phyloP scores from a whole-genome alignment of 2,888 invertebrate species.

The Torymus auratus region DNA sequence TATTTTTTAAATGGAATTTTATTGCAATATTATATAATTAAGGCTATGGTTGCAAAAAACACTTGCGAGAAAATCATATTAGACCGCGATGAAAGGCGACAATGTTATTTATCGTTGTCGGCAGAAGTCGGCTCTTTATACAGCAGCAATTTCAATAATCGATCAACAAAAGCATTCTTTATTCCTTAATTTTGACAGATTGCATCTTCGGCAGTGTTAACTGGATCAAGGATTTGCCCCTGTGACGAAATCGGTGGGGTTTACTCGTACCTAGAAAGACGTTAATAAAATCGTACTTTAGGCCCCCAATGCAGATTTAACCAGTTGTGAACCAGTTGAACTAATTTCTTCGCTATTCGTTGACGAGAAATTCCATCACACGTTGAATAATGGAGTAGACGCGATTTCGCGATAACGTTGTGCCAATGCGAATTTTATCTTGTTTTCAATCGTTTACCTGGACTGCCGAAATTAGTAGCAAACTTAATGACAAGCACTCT shows the following conservation, averaged over 20 bases:
- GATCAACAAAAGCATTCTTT: neutral
- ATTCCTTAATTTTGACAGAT: conserved; percentile 11
- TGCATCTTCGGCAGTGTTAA: conserved; percentile 5
- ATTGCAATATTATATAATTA: no score
- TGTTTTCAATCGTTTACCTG: no score
- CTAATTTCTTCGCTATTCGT: conserved; percentile 35
- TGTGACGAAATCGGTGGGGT: conserved; percentile 10
- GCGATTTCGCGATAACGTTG: neutral
- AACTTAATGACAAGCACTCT: no score
- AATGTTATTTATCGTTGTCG: neutral
- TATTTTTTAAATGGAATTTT: no score
- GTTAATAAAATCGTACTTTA: conserved; percentile 31
- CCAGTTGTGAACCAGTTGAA: conserved; percentile 34
- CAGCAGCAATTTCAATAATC: conserved; percentile 23
- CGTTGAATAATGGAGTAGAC: conserved; percentile 10
- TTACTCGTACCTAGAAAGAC: conserved; percentile 38
- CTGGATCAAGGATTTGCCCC: conserved; percentile 24
- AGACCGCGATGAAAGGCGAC: no score
- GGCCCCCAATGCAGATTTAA: conserved; percentile 41
- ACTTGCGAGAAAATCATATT: no score
- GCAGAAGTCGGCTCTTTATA: neutral
- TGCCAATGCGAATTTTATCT: no score
- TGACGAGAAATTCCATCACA: conserved; percentile 39
- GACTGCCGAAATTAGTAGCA: no score
- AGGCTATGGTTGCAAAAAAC: no score